A percentile compares a stretch with the other conserved stretches of the same genome.
phyloP scores from a whole-genome alignment of 2,113 vertebrate species.

The Bombycilla garrulus region DNA sequence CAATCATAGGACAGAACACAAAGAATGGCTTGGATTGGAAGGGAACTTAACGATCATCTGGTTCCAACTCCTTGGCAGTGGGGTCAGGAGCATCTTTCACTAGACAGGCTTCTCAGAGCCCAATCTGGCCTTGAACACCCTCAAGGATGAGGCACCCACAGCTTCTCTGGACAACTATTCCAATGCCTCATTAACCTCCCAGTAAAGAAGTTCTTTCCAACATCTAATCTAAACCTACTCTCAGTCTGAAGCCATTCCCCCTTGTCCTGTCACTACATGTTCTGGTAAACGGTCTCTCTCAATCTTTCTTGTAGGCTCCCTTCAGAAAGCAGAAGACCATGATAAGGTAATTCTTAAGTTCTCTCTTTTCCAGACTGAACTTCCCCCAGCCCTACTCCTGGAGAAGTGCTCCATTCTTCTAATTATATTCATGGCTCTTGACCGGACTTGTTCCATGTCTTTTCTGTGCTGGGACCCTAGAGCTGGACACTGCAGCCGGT shows the following conservation, averaged over 20 bases:
- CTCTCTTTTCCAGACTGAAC: not conserved
- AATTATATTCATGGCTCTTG: not conserved
- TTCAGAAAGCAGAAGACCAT: not conserved
- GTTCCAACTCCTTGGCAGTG: not conserved
- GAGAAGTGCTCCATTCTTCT: not conserved
- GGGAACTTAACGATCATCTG: not conserved
- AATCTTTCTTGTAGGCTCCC: not conserved
- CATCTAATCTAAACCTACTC: not conserved
- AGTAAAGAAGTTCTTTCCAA: not conserved
- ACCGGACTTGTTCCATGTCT: rapidly evolving
- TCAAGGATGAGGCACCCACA: not conserved
- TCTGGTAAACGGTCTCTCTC: not conserved
- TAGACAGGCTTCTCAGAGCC: not conserved
- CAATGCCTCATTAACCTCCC: not conserved
- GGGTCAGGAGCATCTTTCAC: not conserved
- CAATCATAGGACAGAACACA: rapidly evolving
- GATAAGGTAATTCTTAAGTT: not conserved
- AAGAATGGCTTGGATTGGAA: not conserved
- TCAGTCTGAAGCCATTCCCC: not conserved
- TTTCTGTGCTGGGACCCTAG: not conserved
- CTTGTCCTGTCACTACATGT: not conserved
- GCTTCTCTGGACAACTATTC: too few species aligned
- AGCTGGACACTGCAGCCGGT: too few species aligned
- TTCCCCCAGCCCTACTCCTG: not conserved
- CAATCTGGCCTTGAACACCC: not conserved